Percentiles rank a stretch among this genome's conserved stretches.
phyloP scores from a whole-genome alignment of 2,113 vertebrate species.

The Callipepla squamata region DNA sequence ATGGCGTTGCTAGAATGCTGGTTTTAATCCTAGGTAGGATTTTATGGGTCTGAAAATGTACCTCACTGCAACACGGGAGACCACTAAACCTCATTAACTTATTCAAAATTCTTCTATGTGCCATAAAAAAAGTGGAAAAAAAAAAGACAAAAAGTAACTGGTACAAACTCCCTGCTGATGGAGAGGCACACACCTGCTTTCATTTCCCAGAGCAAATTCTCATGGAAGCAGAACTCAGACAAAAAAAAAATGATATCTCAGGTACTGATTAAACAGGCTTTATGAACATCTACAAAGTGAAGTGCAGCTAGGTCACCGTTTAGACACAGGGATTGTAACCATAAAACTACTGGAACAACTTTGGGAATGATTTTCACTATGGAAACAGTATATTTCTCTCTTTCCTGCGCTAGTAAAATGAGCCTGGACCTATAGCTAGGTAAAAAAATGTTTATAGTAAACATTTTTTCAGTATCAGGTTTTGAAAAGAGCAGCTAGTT shows the following conservation, averaged over 20 bases:
- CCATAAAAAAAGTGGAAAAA: background rate
- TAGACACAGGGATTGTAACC: background rate
- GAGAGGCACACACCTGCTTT: slow-evolving; percentile 29
- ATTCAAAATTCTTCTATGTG: slow-evolving; percentile 36
- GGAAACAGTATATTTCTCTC: background rate
- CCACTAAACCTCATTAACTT: slow-evolving; percentile 35
- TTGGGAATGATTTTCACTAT: background rate
- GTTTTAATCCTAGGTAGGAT: background rate
- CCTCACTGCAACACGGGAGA: background rate
- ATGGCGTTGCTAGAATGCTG: background rate
- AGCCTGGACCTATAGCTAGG: background rate
- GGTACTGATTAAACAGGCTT: background rate
- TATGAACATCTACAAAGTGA: background rate
- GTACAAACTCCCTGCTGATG: background rate
- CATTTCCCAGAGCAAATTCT: background rate
- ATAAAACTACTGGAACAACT: background rate
- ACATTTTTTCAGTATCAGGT: background rate
- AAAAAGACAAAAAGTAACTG: background rate
- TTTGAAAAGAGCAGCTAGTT: background rate
- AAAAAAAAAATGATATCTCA: background rate
- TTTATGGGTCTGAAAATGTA: slow-evolving; percentile 40
- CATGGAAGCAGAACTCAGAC: background rate
- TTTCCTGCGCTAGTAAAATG: background rate
- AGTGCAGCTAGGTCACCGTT: background rate
- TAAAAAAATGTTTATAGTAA: slow-evolving; percentile 1